These are phyloP conservation scores for Eurypyga helias DNA, from an alignment of 2,113 vertebrate genomes.

Conservation along the genomic window DNA sequence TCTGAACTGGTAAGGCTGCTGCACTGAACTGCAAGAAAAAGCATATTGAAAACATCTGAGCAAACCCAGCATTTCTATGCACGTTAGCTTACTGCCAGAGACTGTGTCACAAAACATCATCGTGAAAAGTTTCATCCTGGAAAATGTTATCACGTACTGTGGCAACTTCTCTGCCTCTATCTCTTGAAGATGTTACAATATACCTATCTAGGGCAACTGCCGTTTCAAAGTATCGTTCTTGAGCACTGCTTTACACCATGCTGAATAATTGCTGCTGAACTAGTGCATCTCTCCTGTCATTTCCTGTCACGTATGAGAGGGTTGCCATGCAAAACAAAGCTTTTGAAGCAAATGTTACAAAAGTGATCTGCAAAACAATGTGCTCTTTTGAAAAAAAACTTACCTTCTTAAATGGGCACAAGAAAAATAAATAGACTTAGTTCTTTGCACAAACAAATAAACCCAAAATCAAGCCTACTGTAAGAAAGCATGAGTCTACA, in stretches of 20 bases:
- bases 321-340: neutral
- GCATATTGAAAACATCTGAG: neutral
- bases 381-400: neutral
- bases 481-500: neutral
- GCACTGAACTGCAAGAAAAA: neutral
- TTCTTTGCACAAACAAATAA: neutral
- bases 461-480: neutral
- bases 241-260: neutral
- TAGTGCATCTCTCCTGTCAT: neutral
- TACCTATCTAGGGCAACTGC: neutral
- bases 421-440: neutral
- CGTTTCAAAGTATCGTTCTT: neutral
- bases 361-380: neutral
- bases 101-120: neutral
- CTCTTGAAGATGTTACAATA: neutral
- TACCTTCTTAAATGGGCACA: neutral
- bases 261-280: neutral
- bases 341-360: neutral
- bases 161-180: neutral
- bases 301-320: neutral
- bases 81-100: neutral
- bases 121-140: neutral
- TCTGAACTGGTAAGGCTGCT: neutral
- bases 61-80: neutral
- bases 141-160: neutral